Evolutionary conservation across 30 jellyfish, hydroid and myxozoan species (phyloP).

Genomic region (Nemopilema nomurai): DNA sequence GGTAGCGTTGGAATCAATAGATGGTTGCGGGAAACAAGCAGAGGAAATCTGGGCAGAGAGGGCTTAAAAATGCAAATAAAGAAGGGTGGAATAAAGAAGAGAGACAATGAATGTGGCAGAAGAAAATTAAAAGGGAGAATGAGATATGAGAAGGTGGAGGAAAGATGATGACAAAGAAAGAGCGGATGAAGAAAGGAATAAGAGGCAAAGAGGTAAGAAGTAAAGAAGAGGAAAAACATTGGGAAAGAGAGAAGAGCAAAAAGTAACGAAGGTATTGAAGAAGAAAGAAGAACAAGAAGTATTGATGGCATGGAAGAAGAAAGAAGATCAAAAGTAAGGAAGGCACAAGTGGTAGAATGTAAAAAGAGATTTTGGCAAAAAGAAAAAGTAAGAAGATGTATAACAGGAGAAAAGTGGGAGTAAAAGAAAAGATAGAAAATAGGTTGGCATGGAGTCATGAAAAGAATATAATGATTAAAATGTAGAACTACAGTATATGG

Average conservation of each 20-base stretch:
- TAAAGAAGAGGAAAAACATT: neutral
- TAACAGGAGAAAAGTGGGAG: too few relatives aligned
- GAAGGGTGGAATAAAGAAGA: too few relatives aligned
- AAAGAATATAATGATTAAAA: neutral
- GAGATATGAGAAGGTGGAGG: neutral
- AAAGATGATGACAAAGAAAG: neutral
- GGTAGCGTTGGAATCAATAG: neutral
- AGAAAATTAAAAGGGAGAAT: neutral
- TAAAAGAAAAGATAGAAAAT: neutral
- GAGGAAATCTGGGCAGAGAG: too few relatives aligned
- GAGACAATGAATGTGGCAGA: neutral
- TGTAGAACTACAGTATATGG: neutral
- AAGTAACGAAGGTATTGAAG: neutral
- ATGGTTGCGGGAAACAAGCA: too few relatives aligned
- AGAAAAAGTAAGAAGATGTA: slow-evolving; percentile 10
- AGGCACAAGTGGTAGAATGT: neutral
- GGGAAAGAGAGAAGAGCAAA: neutral
- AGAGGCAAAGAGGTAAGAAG: neutral
- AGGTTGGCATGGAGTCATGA: neutral
- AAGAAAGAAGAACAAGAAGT: neutral
- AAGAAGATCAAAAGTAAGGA: neutral
- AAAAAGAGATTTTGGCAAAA: slow-evolving; percentile 1
- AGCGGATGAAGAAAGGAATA: neutral
- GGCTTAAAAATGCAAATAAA: too few relatives aligned
- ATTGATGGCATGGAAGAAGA: neutral